These are phyloP conservation scores for Glyptemys insculpta DNA, from an alignment of 2,797 vertebrate genomes.

Conservation along the genomic window DNA sequence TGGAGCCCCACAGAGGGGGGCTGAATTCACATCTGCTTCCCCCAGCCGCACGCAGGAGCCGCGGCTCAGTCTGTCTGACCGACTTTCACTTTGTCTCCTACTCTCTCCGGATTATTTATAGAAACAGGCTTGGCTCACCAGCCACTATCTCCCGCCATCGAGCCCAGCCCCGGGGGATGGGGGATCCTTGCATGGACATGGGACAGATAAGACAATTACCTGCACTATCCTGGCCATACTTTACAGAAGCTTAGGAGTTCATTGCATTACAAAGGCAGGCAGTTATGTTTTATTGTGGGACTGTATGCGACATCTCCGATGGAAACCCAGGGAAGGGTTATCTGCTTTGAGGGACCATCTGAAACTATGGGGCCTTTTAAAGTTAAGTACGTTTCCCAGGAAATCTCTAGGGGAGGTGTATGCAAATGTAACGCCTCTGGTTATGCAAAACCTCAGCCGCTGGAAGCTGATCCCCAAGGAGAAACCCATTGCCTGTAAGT, in stretches of 20 bases:
- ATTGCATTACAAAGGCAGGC: background rate
- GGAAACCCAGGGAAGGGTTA: too few species aligned
- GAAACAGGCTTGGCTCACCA: background rate
- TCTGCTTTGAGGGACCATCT: background rate
- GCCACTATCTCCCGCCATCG: background rate
- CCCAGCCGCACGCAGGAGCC: background rate
- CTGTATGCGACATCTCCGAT: background rate
- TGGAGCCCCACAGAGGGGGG: background rate
- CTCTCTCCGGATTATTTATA: slow-evolving; percentile 3
- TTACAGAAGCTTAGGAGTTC: background rate
- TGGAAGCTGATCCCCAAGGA: background rate
- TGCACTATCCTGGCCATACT: background rate
- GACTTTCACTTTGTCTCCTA: slow-evolving; percentile 24
- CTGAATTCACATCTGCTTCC: background rate
- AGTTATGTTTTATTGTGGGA: background rate
- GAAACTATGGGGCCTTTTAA: background rate
- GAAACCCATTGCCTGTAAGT: background rate
- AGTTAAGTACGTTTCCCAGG: too few species aligned
- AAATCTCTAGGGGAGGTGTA: background rate
- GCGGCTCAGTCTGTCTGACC: slow-evolving; percentile 5
- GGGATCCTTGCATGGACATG: background rate
- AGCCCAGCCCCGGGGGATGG: background rate
- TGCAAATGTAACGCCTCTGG: background rate
- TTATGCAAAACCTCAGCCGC: background rate
- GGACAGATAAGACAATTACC: background rate